Conservation (phyloP, 2,888 invertebrate genomes). For the Drosophila phalerata region DNA sequence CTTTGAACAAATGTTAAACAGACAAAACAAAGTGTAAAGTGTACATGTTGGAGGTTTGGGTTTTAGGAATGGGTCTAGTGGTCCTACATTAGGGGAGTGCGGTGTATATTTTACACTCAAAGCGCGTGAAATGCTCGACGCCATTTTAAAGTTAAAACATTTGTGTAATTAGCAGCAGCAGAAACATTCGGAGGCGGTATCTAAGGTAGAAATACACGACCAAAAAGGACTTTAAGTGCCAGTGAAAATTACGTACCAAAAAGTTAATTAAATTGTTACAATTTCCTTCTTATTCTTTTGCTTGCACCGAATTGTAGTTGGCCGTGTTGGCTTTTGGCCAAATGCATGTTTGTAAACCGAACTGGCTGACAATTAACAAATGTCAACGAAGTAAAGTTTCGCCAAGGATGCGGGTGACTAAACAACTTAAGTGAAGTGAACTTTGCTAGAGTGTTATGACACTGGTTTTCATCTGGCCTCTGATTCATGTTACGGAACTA, state of each 20-base stretch:
- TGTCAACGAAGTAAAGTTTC: conserved; percentile 60
- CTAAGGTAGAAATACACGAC: conserved; percentile 40
- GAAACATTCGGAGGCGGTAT: conserved; percentile 21
- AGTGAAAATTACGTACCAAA: conserved; percentile 57
- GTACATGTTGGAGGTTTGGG: background rate
- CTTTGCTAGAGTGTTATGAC: conserved; percentile 31
- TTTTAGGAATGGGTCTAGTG: conserved; percentile 10
- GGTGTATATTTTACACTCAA: conserved; percentile 58
- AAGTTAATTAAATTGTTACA: conserved; percentile 79
- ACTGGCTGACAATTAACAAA: conserved; percentile 74
- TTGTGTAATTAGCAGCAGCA: conserved; percentile 72
- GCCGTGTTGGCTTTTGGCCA: conserved; percentile 76
- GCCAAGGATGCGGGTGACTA: conserved; percentile 55
- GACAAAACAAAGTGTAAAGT: conserved; percentile 73
- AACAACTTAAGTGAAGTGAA: conserved; percentile 3
- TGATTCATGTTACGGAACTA: conserved; percentile 14
- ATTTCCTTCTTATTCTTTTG: conserved; percentile 42
- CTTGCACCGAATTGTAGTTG: conserved; percentile 34
- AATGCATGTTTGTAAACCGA: conserved; percentile 68
- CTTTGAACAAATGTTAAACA: conserved; percentile 78
- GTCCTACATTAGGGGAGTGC: conserved; percentile 15
- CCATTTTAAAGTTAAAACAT: conserved; percentile 73
- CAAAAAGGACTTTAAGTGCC: conserved; percentile 56
- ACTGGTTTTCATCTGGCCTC: conserved; percentile 15
- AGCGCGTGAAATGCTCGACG: conserved; percentile 58